phyloP scores from a whole-genome alignment of 2,888 invertebrate species.

The Hypercompe scribonia region DNA sequence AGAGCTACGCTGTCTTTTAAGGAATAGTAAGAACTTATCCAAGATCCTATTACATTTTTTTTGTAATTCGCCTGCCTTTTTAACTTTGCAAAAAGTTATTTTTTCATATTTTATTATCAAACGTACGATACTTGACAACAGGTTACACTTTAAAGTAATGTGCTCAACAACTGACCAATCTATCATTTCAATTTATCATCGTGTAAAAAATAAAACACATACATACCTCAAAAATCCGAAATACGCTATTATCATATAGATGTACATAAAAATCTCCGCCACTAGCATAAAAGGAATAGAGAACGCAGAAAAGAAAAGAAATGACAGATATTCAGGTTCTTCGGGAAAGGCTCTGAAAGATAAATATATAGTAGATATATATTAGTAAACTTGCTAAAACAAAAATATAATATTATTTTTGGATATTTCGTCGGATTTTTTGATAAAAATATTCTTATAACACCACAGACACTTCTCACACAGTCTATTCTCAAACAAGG shows the following conservation, averaged over 20 bases:
- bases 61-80: too few species aligned
- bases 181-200: too few species aligned
- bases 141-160: too few species aligned
- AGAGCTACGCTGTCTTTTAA: too few species aligned
- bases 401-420: too few species aligned
- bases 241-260: slow-evolving; percentile 60
- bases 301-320: slow-evolving; percentile 71
- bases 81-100: too few species aligned
- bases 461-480: neutral
- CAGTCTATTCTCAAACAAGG: neutral
- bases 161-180: too few species aligned
- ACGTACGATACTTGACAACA: too few species aligned
- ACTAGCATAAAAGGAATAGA: slow-evolving; percentile 70
- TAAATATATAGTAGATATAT: neutral
- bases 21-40: too few species aligned
- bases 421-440: too few species aligned
- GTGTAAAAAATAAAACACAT: neutral
- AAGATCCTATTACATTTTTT: too few species aligned
- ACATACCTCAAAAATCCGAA: slow-evolving; percentile 70
- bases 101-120: too few species aligned
- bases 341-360: slow-evolving; percentile 85
- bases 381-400: neutral
- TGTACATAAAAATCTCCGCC: slow-evolving; percentile 59
- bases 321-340: slow-evolving; percentile 81
- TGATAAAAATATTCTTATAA: neutral